Evolutionary conservation across 1,140 invertebrate species (phyloP).

Genomic region (Elysia chlorotica): DNA sequence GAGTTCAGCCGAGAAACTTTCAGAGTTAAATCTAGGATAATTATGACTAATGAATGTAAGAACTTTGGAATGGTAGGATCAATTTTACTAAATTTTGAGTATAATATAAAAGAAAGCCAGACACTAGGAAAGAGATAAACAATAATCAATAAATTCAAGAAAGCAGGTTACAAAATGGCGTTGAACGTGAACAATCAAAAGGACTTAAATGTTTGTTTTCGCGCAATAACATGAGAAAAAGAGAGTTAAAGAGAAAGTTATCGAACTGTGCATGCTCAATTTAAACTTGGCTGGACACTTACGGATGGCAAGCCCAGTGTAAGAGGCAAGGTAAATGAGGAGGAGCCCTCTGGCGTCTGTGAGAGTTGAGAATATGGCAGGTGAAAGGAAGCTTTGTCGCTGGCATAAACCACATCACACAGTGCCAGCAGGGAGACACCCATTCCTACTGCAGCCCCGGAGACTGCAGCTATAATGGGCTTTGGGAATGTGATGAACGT

Average conservation of each 20-base stretch:
- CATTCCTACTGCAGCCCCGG: constrained; percentile 91
- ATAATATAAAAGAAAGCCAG: not conserved
- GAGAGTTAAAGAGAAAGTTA: not conserved
- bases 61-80: too few species aligned
- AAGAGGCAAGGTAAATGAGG: constrained; percentile 79
- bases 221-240: too few species aligned
- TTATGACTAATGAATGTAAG: too few species aligned
- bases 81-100: too few species aligned
- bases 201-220: too few species aligned
- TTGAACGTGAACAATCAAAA: not conserved
- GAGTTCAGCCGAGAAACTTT: too few species aligned
- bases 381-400: constrained; percentile 79
- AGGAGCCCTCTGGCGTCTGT: constrained; percentile 81
- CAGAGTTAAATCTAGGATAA: too few species aligned
- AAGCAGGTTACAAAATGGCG: not conserved
- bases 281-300: constrained; percentile 29
- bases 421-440: constrained; percentile 80
- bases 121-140: not conserved
- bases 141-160: not conserved
- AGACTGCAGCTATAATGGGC: constrained; percentile 85
- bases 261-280: not conserved
- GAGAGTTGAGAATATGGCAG: constrained; percentile 84
- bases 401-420: constrained; percentile 89
- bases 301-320: constrained; percentile 80
- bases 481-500: constrained; percentile 88